Conservation (phyloP, 2,888 invertebrate species). For the Melipona beecheii region DNA sequence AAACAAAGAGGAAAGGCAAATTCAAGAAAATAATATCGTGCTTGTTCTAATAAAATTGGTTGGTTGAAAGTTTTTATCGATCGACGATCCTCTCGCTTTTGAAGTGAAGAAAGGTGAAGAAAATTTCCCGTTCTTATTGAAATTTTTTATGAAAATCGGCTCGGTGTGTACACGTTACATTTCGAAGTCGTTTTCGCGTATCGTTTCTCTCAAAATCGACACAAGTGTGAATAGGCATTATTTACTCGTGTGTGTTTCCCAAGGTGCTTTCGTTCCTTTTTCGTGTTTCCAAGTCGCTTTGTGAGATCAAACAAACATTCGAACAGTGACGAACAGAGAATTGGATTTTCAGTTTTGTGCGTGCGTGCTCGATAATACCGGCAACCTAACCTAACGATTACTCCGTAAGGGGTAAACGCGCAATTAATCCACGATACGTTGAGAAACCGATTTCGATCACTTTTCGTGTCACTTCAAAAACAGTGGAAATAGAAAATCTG, state of each 20-base stretch:
- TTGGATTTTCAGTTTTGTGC: slow-evolving; percentile 44
- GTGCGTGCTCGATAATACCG: slow-evolving; percentile 55
- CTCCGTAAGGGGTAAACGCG: background rate
- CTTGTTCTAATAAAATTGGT: background rate
- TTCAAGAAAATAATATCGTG: slow-evolving; percentile 11
- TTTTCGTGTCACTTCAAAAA: background rate
- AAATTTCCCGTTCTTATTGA: slow-evolving; percentile 9
- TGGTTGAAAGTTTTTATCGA: background rate
- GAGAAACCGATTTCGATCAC: slow-evolving; percentile 18
- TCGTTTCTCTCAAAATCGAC: slow-evolving; percentile 27
- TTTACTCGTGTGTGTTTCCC: slow-evolving; percentile 44
- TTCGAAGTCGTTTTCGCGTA: slow-evolving; percentile 9
- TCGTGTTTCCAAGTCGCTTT: slow-evolving; percentile 21
- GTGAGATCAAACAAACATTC: background rate
- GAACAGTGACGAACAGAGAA: slow-evolving; percentile 7
- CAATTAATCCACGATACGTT: slow-evolving; percentile 21
- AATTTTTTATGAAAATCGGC: slow-evolving; percentile 20
- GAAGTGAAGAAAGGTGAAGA: background rate
- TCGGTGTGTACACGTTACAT: slow-evolving; percentile 19
- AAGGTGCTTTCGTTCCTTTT: slow-evolving; percentile 39
- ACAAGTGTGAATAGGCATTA: slow-evolving; percentile 17
- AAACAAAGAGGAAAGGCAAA: slow-evolving; percentile 7
- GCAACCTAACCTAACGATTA: slow-evolving; percentile 64
- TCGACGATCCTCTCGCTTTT: background rate
- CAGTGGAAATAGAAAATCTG: slow-evolving; percentile 26